Percentiles rank a stretch among this genome's conserved stretches.
phyloP scores from a whole-genome alignment of 1,140 invertebrate genomes.

The Tyrophagus putrescentiae region DNA sequence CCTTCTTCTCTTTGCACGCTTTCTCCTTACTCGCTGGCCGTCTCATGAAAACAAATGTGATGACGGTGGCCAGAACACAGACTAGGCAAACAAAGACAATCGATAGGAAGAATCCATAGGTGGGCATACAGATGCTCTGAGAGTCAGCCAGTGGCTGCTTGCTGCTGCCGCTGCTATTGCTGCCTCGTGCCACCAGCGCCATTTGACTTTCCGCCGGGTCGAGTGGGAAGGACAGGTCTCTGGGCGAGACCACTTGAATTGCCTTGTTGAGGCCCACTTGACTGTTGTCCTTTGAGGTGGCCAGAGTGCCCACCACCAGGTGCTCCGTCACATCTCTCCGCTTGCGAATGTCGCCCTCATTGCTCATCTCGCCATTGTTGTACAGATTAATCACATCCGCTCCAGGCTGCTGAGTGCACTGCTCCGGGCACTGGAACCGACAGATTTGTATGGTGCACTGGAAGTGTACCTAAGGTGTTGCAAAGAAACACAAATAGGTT shows the following conservation, averaged over 20 bases:
- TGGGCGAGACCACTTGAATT: conserved; percentile 59
- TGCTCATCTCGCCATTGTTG: neutral
- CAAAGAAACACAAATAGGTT: conserved; percentile 28
- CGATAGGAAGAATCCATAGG: neutral
- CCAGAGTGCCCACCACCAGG: conserved; percentile 12
- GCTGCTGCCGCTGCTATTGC: no score
- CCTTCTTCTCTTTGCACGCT: neutral
- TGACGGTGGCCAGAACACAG: neutral
- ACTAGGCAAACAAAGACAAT: neutral
- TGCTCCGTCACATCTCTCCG: conserved; percentile 19
- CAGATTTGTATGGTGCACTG: conserved; percentile 32
- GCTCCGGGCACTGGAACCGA: conserved; percentile 29
- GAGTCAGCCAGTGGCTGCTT: neutral
- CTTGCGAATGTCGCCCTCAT: neutral
- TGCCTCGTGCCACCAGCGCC: neutral
- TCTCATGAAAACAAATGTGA: neutral
- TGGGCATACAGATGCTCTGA: conserved; percentile 3
- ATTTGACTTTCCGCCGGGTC: conserved; percentile 32
- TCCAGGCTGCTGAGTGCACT: conserved; percentile 25
- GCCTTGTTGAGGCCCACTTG: conserved; percentile 29
- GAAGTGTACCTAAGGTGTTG: conserved; percentile 30
- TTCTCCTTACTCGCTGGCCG: neutral
- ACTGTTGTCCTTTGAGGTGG: conserved; percentile 21
- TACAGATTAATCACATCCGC: conserved; percentile 25
- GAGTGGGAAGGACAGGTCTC: conserved; percentile 63